phyloP scores from a whole-genome alignment of 2,113 vertebrate genomes.

The Cyanocitta stelleri region DNA sequence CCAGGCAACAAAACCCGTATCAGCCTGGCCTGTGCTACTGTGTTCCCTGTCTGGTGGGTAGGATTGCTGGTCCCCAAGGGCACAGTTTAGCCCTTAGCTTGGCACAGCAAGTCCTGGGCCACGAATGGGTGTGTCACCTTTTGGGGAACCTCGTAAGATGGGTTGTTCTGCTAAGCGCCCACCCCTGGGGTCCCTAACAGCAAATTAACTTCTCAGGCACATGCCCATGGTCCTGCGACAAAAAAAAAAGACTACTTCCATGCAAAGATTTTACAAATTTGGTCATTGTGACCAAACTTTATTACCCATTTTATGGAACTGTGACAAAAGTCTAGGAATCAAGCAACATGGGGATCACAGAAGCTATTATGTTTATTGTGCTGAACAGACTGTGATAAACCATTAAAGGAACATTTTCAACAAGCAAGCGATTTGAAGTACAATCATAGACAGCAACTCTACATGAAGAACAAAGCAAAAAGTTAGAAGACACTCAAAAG shows the following conservation, averaged over 20 bases:
- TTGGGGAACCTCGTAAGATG: accelerated
- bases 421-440: constrained; percentile 86
- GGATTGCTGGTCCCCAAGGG: background rate
- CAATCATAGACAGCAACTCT: constrained; percentile 86
- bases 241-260: constrained; percentile 21
- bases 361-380: constrained; percentile 94
- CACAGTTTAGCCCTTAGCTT: background rate
- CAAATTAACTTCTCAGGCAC: background rate
- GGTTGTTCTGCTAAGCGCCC: accelerated
- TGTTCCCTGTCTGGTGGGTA: background rate
- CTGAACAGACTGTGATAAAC: constrained; percentile 90
- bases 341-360: constrained; percentile 79
- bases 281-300: constrained; percentile 67
- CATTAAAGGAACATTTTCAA: constrained; percentile 85
- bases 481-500: constrained; percentile 79
- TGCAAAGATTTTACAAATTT: constrained; percentile 40
- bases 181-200: background rate
- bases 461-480: constrained; percentile 80
- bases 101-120: accelerated
- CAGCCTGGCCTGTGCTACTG: background rate
- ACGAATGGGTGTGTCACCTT: background rate
- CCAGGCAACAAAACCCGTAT: background rate
- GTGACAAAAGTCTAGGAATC: constrained; percentile 70
- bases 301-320: constrained; percentile 67
- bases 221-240: background rate